Evolutionary conservation across 2,113 vertebrate species (phyloP).

Genomic region (Nesogale talazaci): DNA sequence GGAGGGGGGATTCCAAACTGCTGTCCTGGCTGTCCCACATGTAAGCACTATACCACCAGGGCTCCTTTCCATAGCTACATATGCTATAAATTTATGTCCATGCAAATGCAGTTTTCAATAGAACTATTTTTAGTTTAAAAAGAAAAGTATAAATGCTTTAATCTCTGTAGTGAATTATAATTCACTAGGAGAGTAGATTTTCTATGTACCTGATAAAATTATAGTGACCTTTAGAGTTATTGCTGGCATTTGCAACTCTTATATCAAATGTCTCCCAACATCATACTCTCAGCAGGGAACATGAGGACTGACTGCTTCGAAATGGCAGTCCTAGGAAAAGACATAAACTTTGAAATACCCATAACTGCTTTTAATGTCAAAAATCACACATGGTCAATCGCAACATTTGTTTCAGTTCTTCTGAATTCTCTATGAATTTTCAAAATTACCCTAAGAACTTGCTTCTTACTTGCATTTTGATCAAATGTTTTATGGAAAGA

Average conservation of each 20-base stretch:
- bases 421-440: conserved; percentile 38
- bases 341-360: conserved; percentile 67
- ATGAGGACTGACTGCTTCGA: conserved; percentile 64
- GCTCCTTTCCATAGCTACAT: background rate
- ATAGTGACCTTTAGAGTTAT: conserved; percentile 72
- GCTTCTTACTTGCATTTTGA: conserved; percentile 34
- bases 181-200: conserved; percentile 56
- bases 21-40: too few species aligned
- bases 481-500: conserved; percentile 9
- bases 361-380: conserved; percentile 76
- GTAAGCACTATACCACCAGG: background rate
- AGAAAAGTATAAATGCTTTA: conserved; percentile 13
- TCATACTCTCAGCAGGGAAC: conserved; percentile 65
- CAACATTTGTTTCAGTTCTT: conserved; percentile 60
- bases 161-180: conserved; percentile 25
- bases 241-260: conserved; percentile 77
- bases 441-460: background rate
- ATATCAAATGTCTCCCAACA: conserved; percentile 57
- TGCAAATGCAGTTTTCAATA: background rate
- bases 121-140: conserved; percentile 17
- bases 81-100: background rate
- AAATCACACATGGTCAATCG: conserved; percentile 63
- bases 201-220: conserved; percentile 67
- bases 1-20: too few species aligned
- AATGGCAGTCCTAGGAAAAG: conserved; percentile 70